A percentile compares a stretch with the other conserved stretches of the same genome.
Evolutionary conservation across 1,140 invertebrate genomes (phyloP).

Genomic region (Daktulosphaira vitifoliae): DNA sequence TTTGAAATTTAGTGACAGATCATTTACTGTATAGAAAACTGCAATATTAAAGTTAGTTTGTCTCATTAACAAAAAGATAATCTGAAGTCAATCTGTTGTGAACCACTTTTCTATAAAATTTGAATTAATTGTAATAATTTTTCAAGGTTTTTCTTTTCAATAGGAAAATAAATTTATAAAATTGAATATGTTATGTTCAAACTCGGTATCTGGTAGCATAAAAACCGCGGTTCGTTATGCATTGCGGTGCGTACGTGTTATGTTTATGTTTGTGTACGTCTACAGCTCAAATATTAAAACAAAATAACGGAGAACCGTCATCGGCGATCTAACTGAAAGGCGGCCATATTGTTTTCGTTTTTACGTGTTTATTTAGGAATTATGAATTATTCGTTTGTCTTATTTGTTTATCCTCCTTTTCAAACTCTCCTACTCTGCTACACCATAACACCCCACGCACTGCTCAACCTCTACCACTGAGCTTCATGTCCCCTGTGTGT

Average conservation of each 20-base stretch:
- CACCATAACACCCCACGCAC: too few species aligned
- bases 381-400: conserved; percentile 34
- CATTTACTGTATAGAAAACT: too few species aligned
- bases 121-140: too few species aligned
- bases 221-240: not conserved
- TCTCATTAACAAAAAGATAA: too few species aligned
- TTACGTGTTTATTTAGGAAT: conserved; percentile 33
- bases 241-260: not conserved
- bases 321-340: conserved; percentile 13
- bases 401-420: conserved; percentile 31
- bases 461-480: not conserved
- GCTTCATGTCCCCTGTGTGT: not conserved
- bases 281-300: conserved; percentile 29
- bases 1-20: too few species aligned
- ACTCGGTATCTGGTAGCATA: too few species aligned
- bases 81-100: too few species aligned
- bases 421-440: not conserved
- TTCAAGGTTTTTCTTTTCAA: too few species aligned
- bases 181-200: too few species aligned
- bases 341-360: conserved; percentile 33
- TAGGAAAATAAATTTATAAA: too few species aligned
- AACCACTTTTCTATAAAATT: too few species aligned
- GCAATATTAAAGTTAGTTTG: too few species aligned
- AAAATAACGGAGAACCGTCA: conserved; percentile 25
- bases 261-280: conserved; percentile 15